Percentiles rank a stretch among this genome's conserved stretches.
These are phyloP conservation scores for Amphiduros pacificus DNA, from an alignment of 2,888 invertebrate genomes.

Conservation along the genomic window DNA sequence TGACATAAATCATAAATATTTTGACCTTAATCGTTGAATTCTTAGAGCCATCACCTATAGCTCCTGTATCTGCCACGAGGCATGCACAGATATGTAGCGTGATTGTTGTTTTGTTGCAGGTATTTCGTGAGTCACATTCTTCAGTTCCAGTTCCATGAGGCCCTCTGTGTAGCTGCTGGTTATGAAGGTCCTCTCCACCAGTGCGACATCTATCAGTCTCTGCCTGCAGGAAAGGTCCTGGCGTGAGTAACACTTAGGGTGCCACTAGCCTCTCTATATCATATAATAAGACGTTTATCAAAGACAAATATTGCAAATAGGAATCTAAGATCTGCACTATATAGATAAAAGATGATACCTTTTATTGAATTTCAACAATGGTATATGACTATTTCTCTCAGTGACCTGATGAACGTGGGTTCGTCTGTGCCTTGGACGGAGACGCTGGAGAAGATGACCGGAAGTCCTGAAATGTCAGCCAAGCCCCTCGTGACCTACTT, in stretches of 20 bases:
- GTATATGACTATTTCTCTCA: constrained; percentile 22
- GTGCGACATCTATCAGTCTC: constrained; percentile 87
- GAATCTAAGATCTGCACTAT: neutral
- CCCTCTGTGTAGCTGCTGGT: constrained; percentile 79
- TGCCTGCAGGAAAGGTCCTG: constrained; percentile 79
- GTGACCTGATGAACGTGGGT: constrained; percentile 60
- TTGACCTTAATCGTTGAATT: neutral
- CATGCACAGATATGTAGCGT: neutral
- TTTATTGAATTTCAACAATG: no score
- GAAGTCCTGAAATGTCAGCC: constrained; percentile 70
- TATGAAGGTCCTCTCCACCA: constrained; percentile 80
- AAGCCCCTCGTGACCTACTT: constrained; percentile 80
- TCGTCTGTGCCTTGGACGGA: constrained; percentile 67
- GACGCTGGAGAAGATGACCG: constrained; percentile 77
- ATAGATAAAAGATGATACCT: no score
- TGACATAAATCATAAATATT: neutral
- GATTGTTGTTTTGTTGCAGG: constrained; percentile 62
- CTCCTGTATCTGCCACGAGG: neutral
- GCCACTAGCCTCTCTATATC: no score
- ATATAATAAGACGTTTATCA: no score
- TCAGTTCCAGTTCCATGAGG: constrained; percentile 91
- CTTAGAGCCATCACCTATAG: neutral
- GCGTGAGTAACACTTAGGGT: no score
- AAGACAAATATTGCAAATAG: no score
- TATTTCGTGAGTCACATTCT: constrained; percentile 90